These are phyloP conservation scores for Spinus olivaceus DNA, from an alignment of 2,797 vertebrate genomes.

Conservation along the genomic window DNA sequence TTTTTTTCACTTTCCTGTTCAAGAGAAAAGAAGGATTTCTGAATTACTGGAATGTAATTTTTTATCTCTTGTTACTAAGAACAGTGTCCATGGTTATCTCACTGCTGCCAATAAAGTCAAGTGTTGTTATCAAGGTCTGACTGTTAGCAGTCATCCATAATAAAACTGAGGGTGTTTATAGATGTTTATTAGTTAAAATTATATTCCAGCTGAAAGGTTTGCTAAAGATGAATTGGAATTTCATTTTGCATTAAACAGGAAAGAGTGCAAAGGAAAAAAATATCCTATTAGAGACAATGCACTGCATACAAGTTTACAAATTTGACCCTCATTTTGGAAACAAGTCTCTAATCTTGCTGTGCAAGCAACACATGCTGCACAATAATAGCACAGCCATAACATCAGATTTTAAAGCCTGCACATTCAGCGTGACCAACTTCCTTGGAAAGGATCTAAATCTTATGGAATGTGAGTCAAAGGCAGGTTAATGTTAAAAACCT, in stretches of 20 bases:
- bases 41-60: neutral
- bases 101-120: neutral
- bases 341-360: neutral
- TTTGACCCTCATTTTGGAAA: constrained; percentile 14
- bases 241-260: neutral
- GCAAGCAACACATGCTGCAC: neutral
- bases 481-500: neutral
- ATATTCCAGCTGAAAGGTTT: neutral
- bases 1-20: neutral
- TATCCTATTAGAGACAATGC: neutral
- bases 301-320: neutral
- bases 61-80: neutral
- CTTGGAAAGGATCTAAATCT: neutral
- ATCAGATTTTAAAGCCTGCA: neutral
- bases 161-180: constrained; percentile 5
- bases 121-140: neutral
- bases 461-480: neutral
- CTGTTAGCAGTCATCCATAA: neutral
- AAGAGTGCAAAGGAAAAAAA: neutral
- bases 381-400: neutral
- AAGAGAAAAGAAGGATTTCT: neutral
- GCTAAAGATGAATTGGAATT: constrained; percentile 6
- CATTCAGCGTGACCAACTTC: neutral
- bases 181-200: constrained; percentile 1
- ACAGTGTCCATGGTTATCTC: neutral